A percentile compares a stretch with the other conserved stretches of the same genome.
Evolutionary conservation across 2,113 vertebrate genomes (phyloP).

Genomic region (Oryzias celebensis): DNA sequence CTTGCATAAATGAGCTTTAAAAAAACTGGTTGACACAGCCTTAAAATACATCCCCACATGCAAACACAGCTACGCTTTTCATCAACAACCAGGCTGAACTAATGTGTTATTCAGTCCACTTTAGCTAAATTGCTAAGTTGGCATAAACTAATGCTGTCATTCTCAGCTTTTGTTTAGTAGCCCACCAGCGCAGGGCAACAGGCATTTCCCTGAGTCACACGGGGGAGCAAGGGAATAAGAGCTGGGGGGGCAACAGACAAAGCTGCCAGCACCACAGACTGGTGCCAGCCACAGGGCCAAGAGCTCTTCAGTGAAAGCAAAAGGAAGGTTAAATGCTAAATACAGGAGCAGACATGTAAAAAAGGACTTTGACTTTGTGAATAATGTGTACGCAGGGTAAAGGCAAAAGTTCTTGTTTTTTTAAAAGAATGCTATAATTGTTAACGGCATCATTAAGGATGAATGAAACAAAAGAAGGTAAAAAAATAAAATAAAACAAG

Average conservation of each 20-base stretch:
- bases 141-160: slow-evolving; percentile 57
- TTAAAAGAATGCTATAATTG: background rate
- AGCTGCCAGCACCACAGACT: slow-evolving; percentile 30
- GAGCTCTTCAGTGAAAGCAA: slow-evolving; percentile 7
- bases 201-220: slow-evolving; percentile 44
- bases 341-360: slow-evolving; percentile 23
- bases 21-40: slow-evolving; percentile 6
- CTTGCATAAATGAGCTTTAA: slow-evolving; percentile 33
- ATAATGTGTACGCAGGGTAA: slow-evolving; percentile 31
- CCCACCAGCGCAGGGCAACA: slow-evolving; percentile 41
- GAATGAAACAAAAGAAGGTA: too few species aligned
- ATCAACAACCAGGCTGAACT: slow-evolving; percentile 31
- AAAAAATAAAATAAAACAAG: too few species aligned
- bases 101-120: slow-evolving; percentile 48
- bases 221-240: slow-evolving; percentile 14
- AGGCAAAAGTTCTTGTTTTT: slow-evolving; percentile 24
- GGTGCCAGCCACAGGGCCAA: slow-evolving; percentile 46
- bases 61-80: slow-evolving; percentile 30
- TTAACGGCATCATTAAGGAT: too few species aligned
- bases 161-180: slow-evolving; percentile 67
- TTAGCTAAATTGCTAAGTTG: slow-evolving; percentile 57
- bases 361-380: slow-evolving; percentile 35
- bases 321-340: slow-evolving; percentile 36
- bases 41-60: slow-evolving; percentile 40
- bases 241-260: slow-evolving; percentile 17